Percentiles rank a stretch among this genome's conserved stretches.
These are phyloP conservation scores for Vidua macroura DNA, from an alignment of 2,113 vertebrate genomes.

Conservation along the genomic window DNA sequence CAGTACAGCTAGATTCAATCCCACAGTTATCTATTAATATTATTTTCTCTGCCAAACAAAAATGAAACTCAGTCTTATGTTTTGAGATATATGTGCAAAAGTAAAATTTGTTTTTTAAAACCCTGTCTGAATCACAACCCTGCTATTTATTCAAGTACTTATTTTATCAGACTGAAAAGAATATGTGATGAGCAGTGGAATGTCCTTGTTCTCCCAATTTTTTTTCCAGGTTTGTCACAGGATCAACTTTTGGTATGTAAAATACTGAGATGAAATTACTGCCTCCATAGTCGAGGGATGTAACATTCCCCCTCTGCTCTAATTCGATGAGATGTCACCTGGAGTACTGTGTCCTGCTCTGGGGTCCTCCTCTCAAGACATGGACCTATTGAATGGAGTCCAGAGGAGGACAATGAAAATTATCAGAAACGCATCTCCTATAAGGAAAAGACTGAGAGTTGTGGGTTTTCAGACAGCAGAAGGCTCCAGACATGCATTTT, in stretches of 20 bases:
- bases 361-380: not conserved
- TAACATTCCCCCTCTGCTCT: not conserved
- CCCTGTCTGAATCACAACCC: accelerated
- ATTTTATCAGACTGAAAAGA: not conserved
- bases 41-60: not conserved
- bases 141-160: not conserved
- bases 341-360: accelerated
- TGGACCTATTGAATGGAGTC: accelerated
- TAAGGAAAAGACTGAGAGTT: accelerated
- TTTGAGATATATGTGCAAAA: not conserved
- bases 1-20: not conserved
- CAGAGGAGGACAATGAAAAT: not conserved
- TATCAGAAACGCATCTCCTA: not conserved
- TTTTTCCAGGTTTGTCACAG: not conserved
- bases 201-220: not conserved
- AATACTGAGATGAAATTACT: not conserved
- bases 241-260: not conserved
- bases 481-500: not conserved
- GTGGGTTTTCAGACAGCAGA: not conserved
- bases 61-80: not conserved
- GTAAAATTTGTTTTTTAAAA: not conserved
- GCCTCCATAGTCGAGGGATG: accelerated
- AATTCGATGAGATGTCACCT: accelerated
- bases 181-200: not conserved
- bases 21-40: not conserved